Base-by-base conservation (phyloP, 2,797 vertebrate genomes). In the Zalophus californianus region DNA sequence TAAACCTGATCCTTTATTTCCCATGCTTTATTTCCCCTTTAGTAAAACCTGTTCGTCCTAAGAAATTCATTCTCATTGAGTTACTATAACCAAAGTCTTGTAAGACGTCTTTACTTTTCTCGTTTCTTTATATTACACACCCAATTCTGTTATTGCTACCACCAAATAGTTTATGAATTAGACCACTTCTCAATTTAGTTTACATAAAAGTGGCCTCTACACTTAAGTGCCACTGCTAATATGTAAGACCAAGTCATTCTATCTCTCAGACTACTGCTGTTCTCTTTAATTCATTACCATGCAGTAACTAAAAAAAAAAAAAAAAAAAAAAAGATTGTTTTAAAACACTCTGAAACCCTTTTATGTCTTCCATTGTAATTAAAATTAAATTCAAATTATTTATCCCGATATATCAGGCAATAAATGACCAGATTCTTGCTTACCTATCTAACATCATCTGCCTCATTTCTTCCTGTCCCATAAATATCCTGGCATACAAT, bases 151-250 rank as follows among this genome's bases (percentile, higher is more conserved):
- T 58, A 8, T 50, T 8, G 7, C 44, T n/a, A 77, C 5, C 52
- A 88, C 68, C 50, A 95, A 56, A 64, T 82, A 88, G 75, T 68
- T 83, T 62, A 75, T 77, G 27, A 94, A 68, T 83, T 14, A 60
- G 58, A 77, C 18, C 3, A 52, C 16, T 50, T 82, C 21, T 86
- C 35, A 75, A 38, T 20, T 66, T 15, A n/a, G 32, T 15, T 66
- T n/a, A 29, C 15, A 0, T 66, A 66, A 66, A 66, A 16, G 32
- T n/a, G 32, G 15, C 62, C 62, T n/a, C 62, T 16, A 66, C 32
- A 66, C 32, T 8, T 66, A 66, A 50, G 41, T 5, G 62, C 27
- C n/a, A 27, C 16, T 35, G 32, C 54, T 44, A 87, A 78, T 13
- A 77, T 9, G 10, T 9, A 88, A 88, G 5, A 68, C 41, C 12